Conservation (phyloP, 2,888 invertebrate genomes). For the Blastobasis adustella region DNA sequence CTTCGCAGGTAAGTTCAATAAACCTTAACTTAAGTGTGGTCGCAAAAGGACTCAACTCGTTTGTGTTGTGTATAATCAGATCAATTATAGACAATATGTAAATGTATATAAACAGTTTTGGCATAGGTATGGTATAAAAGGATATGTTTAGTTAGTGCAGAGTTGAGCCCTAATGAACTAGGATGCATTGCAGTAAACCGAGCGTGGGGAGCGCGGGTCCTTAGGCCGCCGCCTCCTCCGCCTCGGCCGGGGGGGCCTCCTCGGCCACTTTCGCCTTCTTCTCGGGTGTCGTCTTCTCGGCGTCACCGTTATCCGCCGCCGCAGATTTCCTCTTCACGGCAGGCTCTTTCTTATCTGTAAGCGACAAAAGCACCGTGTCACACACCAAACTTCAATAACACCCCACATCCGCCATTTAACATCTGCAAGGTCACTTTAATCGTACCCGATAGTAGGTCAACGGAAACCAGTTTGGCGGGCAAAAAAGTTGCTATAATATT, state of each 20-base stretch:
- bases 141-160: constrained; percentile 43
- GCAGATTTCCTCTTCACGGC: constrained; percentile 83
- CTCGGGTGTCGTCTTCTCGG: constrained; percentile 80
- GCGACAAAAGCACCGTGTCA: constrained; percentile 1
- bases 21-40: constrained; percentile 61
- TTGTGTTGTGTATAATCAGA: constrained; percentile 22
- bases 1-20: constrained; percentile 68
- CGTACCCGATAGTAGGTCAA: no score
- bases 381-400: no score
- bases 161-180: constrained; percentile 66
- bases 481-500: no score
- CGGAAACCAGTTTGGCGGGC: no score
- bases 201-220: constrained; percentile 28
- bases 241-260: constrained; percentile 71
- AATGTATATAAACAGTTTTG: constrained; percentile 42
- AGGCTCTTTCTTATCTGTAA: constrained; percentile 66
- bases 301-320: constrained; percentile 69
- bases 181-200: constrained; percentile 72
- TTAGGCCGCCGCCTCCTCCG: constrained; percentile 76
- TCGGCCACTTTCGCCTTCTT: constrained; percentile 83
- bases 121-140: constrained; percentile 32
- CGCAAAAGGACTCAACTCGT: constrained; percentile 65
- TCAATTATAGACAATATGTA: constrained; percentile 30
- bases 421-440: no score
- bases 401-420: no score